Evolutionary conservation across 2,113 vertebrate species (phyloP).

Genomic region (Hylia prasina): DNA sequence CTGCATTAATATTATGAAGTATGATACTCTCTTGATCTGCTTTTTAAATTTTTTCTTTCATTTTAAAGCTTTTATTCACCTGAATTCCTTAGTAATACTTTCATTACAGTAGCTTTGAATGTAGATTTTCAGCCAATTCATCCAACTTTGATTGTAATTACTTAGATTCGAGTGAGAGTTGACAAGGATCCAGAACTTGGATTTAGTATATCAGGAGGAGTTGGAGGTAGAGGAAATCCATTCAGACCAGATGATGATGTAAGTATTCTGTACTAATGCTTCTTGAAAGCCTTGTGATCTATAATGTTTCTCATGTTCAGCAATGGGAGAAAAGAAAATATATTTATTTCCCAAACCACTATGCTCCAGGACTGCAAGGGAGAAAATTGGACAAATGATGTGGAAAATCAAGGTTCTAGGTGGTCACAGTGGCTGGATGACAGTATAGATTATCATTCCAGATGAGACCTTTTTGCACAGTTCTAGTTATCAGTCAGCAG

Average conservation of each 20-base stretch:
- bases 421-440: neutral
- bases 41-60: neutral
- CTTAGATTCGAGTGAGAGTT: slow-evolving; percentile 89
- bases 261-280: slow-evolving; percentile 52
- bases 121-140: neutral
- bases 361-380: neutral
- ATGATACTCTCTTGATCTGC: neutral
- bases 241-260: slow-evolving; percentile 95
- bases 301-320: neutral
- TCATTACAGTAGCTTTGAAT: neutral
- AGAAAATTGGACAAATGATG: neutral
- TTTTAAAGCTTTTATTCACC: neutral
- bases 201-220: slow-evolving; percentile 98
- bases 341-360: neutral
- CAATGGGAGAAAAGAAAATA: neutral
- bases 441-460: neutral
- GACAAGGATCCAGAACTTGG: slow-evolving; percentile 98
- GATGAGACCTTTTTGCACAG: neutral
- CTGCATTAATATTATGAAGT: neutral
- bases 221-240: slow-evolving; percentile 94
- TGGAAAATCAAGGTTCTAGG: neutral
- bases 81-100: neutral
- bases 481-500: neutral
- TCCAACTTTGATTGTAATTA: slow-evolving; percentile 32
- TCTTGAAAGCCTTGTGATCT: neutral